A percentile compares a stretch with the other conserved stretches of the same genome.
Conservation (phyloP, 1,140 invertebrate species). For the Ceratina australensis region DNA sequence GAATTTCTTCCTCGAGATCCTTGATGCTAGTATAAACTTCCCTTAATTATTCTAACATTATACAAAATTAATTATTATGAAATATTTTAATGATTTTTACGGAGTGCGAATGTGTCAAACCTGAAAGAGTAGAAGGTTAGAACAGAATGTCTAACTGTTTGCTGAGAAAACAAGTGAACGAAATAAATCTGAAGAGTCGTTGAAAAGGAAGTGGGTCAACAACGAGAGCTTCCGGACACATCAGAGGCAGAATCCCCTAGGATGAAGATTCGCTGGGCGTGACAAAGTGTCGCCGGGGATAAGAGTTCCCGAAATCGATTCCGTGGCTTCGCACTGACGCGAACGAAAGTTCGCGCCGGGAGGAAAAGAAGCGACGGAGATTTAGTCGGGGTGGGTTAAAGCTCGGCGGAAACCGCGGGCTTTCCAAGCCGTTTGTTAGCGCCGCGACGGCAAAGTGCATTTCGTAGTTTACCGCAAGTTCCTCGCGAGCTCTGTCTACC, state of each 20-base stretch:
- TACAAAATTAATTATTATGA: no score
- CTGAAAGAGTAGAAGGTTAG: no score
- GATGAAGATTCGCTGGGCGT: neutral
- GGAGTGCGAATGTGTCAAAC: no score
- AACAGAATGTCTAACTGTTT: no score
- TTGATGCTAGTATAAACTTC: no score
- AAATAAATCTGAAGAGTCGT: no score
- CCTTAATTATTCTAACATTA: no score
- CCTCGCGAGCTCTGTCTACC: neutral
- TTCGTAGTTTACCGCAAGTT: slow-evolving; percentile 41
- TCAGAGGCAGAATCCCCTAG: neutral
- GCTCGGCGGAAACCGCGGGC: neutral
- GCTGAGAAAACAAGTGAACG: no score
- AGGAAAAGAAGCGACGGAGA: slow-evolving; percentile 24
- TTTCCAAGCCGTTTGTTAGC: slow-evolving; percentile 34
- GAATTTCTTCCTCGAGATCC: neutral
- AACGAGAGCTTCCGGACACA: neutral
- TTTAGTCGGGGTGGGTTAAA: slow-evolving; percentile 18
- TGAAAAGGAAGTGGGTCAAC: slow-evolving; percentile 9
- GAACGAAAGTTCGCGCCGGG: neutral
- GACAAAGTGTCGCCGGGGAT: neutral
- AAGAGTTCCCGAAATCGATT: slow-evolving; percentile 19
- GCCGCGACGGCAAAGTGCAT: slow-evolving; percentile 27
- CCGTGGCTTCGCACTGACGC: neutral
- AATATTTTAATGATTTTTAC: no score